Base-by-base conservation (phyloP, 2,797 vertebrate genomes). In the Enteromius argenteus region DNA sequence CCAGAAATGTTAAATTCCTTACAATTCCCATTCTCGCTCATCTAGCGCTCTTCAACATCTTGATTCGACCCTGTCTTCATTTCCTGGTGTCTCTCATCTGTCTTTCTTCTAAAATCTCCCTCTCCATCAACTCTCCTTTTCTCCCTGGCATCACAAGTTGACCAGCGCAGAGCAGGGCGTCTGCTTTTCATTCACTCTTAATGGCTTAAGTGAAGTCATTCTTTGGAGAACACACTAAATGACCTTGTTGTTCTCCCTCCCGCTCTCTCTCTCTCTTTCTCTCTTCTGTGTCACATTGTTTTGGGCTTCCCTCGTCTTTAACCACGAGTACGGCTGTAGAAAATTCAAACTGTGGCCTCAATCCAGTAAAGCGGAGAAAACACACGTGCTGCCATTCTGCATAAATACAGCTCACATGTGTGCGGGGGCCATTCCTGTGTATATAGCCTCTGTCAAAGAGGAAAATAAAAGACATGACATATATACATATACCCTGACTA, bases 151-250 rank as follows among this genome's bases (percentile, higher is more conserved):
- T 14, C 15, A 42, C 81, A 85, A 42, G 69, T 66, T 46, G 78
- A 66, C n/a, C 42, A 66, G 53, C 37, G 81, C 71, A 42, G 77
- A 87, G 72, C 62, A 75, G 30, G 67, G 88, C 80, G 93, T 91
- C 93, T 94, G 93, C 91, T 94, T 94, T 92, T 92, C 92, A 93
- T 92, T 93, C 90, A 79, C 81, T 92, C 88, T 90, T 93, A 91
- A 92, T 91, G 90, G 90, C 92, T 93, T 88, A 88, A 92, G 89
- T 93, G 93, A 94, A 89, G 94, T 94, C 86, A 93, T 93, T 91
- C 88, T 92, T 92, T 90, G 86, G 87, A 92, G 88, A 94, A 91
- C 4, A 88, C 85, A 92, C 91, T 82, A 89, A 92, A 87, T 91
- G 90, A 92, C 90, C 91, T 86, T 78, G 74, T 80, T 80, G 60